Base-by-base conservation (phyloP, 2,113 vertebrate species). In the Symphodus melops region DNA sequence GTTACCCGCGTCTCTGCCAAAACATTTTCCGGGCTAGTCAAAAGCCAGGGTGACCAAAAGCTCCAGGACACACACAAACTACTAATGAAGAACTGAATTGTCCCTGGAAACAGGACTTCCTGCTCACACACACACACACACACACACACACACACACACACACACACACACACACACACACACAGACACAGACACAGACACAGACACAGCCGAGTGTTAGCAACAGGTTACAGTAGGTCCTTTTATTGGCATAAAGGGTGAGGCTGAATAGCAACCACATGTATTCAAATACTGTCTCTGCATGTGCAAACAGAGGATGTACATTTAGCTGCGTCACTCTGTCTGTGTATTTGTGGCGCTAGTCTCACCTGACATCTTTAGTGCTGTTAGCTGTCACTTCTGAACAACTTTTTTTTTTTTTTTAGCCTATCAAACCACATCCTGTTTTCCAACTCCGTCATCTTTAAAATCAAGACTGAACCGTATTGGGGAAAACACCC, bases 1-100 rank as follows among this genome's bases (percentile, higher is more conserved):
- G 94, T 93, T 89, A 94, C 94, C 49, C 36, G 4, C 56, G 57
- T 89, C 77, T 86, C 69, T 85, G 91, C 93, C 91, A 90, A 93
- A 93, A 82, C 89, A 91, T 93, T 16, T 86, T 87, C 36, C 60
- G 21, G 14, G 58, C 75, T 70, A 70, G 79, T 83, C 60, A 86
- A 88, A 91, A 86, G 82, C 72, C 63, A 79, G 87, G 75, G 68
- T 76, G 83, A 81, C 39, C 81, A 74, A 84, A 82, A 84, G 64
- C 55, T 76, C 79, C 51, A 49, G 68, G 72, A 57, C 91, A 77
- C 85, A 66, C 58, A 57, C 61, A 77, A 92, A 91, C 85, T 93
- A 84, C 89, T 93, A 93, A 94, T 93, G 89, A 91, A 87, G 83
- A 81, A 39, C 68, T 85, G 60, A 88, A 90, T 90, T 63, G 62